phyloP scores from a whole-genome alignment of 2,888 invertebrate species.

The Lasioglossum malachurum region DNA sequence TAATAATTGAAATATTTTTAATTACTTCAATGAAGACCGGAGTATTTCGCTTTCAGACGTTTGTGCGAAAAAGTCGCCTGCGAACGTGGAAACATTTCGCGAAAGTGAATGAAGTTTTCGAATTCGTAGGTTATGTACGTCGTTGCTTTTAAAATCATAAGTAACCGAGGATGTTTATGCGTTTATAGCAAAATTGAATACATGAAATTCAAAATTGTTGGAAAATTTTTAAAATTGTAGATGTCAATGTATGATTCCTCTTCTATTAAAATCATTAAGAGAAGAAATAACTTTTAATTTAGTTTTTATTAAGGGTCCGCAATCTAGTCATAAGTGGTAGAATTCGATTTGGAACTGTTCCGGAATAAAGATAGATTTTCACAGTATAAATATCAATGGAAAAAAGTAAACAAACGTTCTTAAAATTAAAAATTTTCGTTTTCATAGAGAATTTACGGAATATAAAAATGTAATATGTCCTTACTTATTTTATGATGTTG shows the following conservation, averaged over 20 bases:
- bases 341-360: background rate
- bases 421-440: background rate
- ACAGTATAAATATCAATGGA: background rate
- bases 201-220: too few relatives aligned
- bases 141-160: background rate
- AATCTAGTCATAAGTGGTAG: background rate
- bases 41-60: background rate
- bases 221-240: too few relatives aligned
- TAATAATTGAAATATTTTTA: slow-evolving; percentile 13
- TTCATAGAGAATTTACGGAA: too few relatives aligned
- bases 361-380: background rate
- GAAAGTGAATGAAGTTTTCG: background rate
- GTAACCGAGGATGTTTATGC: too few relatives aligned
- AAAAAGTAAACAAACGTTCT: background rate
- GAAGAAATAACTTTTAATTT: too few relatives aligned
- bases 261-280: too few relatives aligned
- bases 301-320: too few relatives aligned
- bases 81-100: too few relatives aligned
- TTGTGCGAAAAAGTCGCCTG: background rate
- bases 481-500: too few relatives aligned
- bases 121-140: background rate
- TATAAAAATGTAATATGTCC: too few relatives aligned
- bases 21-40: background rate
- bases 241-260: too few relatives aligned
- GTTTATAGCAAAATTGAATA: too few relatives aligned